Evolutionary conservation across 2,797 vertebrate species (phyloP), one percentile per base, ranked within the genome.

Genomic region (Coregonus ussuriensis): DNA sequence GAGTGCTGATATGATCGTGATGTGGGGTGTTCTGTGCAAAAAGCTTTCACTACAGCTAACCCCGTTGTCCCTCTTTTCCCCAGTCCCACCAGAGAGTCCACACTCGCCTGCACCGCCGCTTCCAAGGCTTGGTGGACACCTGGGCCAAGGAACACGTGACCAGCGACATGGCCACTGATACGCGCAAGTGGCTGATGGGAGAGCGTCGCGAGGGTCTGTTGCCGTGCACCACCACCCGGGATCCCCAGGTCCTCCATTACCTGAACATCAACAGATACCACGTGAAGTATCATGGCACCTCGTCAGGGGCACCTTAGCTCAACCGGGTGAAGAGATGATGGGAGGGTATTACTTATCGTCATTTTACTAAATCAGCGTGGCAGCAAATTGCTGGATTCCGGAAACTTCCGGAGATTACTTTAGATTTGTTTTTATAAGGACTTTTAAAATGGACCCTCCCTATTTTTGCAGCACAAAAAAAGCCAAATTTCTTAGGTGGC

Each of bases 191-290:
- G 98, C 95, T 99, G 81, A 97, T 99, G 97, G 98, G 98, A 14
- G 97, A 98, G 3, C 92, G 91, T 18, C 88, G 95, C 77, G 98
- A 99, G 47, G 96, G 95, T 70, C 91, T 98, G 87, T 82, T 97
- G 89, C 93, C 97, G 80, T 99, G 98, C 91, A 96, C 94, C 85
- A 99, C 98, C 84, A 95, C 93, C 73, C 93, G 96, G 88, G 89
- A 93, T 81, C 96, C 94, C 2, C 95, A 97, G 91, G 94, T 96
- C 72, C 94, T 99, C 85, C 96, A 98, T 89, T 98, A 97, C 91
- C 96, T 98, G 90, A 93, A 90, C 94, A 91, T 99, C 84, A 98
- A 99, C 94, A 98, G 96, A 94, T 99, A 99, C 91, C 95, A 96
- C 74, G 98, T 99, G 86, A 97, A 95, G 90, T 99, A 98, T 13